Percentiles rank a stretch among this genome's conserved stretches.
phyloP scores from a whole-genome alignment of 2,113 vertebrate species.

The Pardalotus punctatus region DNA sequence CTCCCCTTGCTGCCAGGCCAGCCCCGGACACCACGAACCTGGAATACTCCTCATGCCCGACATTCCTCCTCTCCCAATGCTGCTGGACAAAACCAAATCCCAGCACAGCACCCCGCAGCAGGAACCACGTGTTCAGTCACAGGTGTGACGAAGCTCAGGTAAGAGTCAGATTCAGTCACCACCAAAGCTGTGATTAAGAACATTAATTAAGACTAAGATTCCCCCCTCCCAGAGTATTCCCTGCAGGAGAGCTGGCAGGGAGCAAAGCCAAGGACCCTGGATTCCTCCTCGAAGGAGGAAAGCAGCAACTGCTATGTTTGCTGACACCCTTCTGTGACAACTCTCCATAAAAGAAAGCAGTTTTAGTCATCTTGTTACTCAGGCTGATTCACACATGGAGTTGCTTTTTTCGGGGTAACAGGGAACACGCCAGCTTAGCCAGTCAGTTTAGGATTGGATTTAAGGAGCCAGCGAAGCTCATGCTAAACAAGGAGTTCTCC shows the following conservation, averaged over 20 bases:
- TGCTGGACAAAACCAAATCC: background rate
- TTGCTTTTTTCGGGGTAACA: slow-evolving; percentile 33
- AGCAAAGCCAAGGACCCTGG: background rate
- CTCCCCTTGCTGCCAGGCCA: background rate
- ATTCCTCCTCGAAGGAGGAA: background rate
- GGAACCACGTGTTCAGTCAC: background rate
- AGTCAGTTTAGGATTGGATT: background rate
- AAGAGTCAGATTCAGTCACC: background rate
- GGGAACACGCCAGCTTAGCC: background rate
- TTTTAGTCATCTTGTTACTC: slow-evolving; percentile 61
- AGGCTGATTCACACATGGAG: slow-evolving; percentile 44
- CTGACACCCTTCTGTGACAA: slow-evolving; percentile 44
- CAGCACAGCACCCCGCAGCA: background rate
- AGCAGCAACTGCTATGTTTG: slow-evolving; percentile 50
- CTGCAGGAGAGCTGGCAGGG: background rate
- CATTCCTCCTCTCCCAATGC: background rate
- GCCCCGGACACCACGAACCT: background rate
- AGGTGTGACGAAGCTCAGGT: background rate
- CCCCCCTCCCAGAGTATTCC: background rate
- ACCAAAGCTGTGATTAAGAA: background rate
- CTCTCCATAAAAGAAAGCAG: slow-evolving; percentile 28
- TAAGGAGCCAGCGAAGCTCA: background rate
- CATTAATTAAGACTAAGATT: background rate
- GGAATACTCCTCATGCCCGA: fast-evolving
- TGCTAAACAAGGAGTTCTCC: slow-evolving; percentile 8